phyloP scores from a whole-genome alignment of 2,888 invertebrate species.

The Vanessa cardui region DNA sequence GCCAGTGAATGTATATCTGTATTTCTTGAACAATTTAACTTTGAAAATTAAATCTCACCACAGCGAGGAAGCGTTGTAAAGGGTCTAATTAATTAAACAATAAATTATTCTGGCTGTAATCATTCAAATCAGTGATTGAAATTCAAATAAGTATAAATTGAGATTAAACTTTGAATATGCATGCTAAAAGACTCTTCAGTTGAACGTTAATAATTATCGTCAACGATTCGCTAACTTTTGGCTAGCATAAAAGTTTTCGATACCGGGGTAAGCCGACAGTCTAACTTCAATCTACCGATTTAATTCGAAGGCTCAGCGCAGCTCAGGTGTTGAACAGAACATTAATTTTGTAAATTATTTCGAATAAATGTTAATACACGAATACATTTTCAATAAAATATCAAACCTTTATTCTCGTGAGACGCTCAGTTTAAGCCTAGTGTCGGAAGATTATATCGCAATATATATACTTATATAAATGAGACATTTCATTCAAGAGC shows the following conservation, averaged over 20 bases:
- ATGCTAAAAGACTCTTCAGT: conserved; percentile 15
- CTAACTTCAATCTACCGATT: too few species aligned
- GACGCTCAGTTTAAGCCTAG: too few species aligned
- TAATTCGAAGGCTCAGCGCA: too few species aligned
- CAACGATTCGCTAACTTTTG: conserved; percentile 19
- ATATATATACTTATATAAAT: too few species aligned
- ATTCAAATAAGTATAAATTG: conserved; percentile 23
- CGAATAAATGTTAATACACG: too few species aligned
- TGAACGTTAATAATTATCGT: conserved; percentile 19
- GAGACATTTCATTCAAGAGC: too few species aligned
- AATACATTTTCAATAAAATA: too few species aligned
- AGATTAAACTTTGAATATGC: conserved; percentile 26
- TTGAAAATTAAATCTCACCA: background rate
- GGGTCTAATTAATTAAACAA: conserved; percentile 6
- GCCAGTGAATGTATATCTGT: too few species aligned
- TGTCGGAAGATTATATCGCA: too few species aligned
- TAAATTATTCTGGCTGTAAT: conserved; percentile 17
- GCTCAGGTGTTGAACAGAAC: too few species aligned
- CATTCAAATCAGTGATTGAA: conserved; percentile 16
- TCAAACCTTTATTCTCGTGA: too few species aligned
- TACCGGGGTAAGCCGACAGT: background rate
- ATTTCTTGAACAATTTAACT: background rate
- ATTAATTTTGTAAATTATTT: too few species aligned
- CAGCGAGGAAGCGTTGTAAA: background rate
- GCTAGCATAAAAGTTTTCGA: conserved; percentile 7